phyloP scores from a whole-genome alignment of 2,113 vertebrate species.

The Perccottus glenii region DNA sequence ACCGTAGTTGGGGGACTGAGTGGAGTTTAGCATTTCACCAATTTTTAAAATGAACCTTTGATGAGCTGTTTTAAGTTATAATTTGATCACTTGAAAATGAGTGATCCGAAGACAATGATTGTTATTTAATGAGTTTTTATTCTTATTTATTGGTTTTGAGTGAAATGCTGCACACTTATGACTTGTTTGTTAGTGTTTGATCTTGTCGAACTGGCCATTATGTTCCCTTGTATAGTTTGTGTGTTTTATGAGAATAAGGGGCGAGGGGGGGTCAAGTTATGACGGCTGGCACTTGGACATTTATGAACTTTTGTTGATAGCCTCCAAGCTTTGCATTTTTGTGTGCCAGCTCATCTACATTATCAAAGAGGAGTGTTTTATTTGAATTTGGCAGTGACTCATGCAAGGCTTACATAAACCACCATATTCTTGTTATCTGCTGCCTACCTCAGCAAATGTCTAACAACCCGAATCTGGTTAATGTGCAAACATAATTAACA shows the following conservation, averaged over 20 bases:
- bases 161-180: constrained; percentile 69
- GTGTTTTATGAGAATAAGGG: constrained; percentile 31
- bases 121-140: constrained; percentile 73
- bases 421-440: constrained; percentile 25
- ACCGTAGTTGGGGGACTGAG: constrained; percentile 10
- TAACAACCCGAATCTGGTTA: background rate
- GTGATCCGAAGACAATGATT: constrained; percentile 69
- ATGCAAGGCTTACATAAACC: background rate
- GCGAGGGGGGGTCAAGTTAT: background rate
- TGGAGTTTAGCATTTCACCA: constrained; percentile 56
- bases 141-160: constrained; percentile 73
- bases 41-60: constrained; percentile 51
- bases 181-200: constrained; percentile 60
- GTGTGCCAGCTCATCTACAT: constrained; percentile 43
- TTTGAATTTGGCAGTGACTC: constrained; percentile 24
- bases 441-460: constrained; percentile 47
- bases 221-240: constrained; percentile 62
- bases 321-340: constrained; percentile 34
- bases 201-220: constrained; percentile 47
- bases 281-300: constrained; percentile 37
- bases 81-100: constrained; percentile 35
- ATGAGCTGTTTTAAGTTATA: constrained; percentile 63
- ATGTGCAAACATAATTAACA: constrained; percentile 8
- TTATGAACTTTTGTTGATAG: constrained; percentile 55
- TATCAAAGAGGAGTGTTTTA: constrained; percentile 56